Conservation (phyloP, 2,797 vertebrate genomes). For the Paramormyrops hopkinsi region DNA sequence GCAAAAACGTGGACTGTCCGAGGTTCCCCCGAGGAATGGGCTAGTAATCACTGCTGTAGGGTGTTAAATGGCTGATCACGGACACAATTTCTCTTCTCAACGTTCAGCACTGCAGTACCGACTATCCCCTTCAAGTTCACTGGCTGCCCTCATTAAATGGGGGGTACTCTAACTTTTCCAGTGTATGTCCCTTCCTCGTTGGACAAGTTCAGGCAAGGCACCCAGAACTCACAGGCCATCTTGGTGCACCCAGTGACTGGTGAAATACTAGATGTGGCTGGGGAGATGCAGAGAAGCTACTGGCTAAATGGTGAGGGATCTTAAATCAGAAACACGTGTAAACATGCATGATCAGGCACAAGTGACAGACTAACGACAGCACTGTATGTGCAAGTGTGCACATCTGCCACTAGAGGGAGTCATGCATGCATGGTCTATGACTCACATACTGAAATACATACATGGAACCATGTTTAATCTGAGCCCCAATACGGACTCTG, state of each 20-base stretch:
- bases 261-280: slow-evolving; percentile 2
- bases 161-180: slow-evolving; percentile 18
- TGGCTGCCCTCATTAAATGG: neutral
- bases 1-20: neutral
- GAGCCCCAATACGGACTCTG: neutral
- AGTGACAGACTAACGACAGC: neutral
- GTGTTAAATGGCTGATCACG: neutral
- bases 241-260: slow-evolving; percentile 31
- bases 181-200: slow-evolving; percentile 20
- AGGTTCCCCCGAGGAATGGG: neutral
- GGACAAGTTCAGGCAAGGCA: slow-evolving; percentile 37
- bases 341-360: neutral
- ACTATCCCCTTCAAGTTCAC: neutral
- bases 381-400: neutral
- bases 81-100: neutral
- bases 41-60: neutral
- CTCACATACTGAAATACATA: neutral
- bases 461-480: neutral
- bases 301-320: slow-evolving; percentile 28
- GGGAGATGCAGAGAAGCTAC: slow-evolving; percentile 46
- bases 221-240: slow-evolving; percentile 31
- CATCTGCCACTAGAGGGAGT: neutral
- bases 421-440: neutral
- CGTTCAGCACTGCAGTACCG: neutral
- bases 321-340: slow-evolving; percentile 25